These are phyloP conservation scores for Ciona savignyi DNA, from an alignment of 23 tunicate species.

Conservation along the genomic window DNA sequence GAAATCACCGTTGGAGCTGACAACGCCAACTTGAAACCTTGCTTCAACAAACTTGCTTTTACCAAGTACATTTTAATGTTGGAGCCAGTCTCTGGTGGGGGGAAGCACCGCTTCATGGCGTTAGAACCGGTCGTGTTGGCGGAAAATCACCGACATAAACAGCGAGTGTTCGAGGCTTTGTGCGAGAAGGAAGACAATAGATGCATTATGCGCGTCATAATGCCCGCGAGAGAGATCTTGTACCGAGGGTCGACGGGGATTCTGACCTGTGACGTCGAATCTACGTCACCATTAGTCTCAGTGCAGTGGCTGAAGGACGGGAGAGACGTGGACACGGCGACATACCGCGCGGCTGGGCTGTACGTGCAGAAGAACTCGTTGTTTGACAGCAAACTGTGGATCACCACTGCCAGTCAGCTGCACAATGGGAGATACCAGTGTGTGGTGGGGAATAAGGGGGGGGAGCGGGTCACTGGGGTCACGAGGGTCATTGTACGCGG, in stretches of 20 bases:
- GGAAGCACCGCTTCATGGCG: neutral
- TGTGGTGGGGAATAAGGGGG: constrained; percentile 21
- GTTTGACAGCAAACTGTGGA: constrained; percentile 3
- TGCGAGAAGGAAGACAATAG: constrained; percentile 3
- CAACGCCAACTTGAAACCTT: neutral
- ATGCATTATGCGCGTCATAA: constrained; percentile 30
- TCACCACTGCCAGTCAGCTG: constrained; percentile 17
- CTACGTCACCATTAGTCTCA: constrained; percentile 2
- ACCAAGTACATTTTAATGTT: constrained; percentile 26
- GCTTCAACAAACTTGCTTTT: neutral
- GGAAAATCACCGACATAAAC: constrained; percentile 3
- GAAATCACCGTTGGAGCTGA: constrained; percentile 14
- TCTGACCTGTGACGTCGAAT: constrained; percentile 39
- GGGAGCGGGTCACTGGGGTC: constrained; percentile 9
- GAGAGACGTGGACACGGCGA: neutral
- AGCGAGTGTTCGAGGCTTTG: constrained; percentile 13
- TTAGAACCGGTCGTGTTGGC: constrained; percentile 36
- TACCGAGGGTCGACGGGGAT: constrained; percentile 16
- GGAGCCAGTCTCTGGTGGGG: neutral
- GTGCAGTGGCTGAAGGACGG: constrained; percentile 47
- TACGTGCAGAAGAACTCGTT: constrained; percentile 1
- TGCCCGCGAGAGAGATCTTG: constrained; percentile 9
- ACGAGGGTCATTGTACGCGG: constrained; percentile 29
- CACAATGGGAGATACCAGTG: constrained; percentile 48
- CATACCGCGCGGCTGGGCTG: constrained; percentile 5